Base-by-base conservation (phyloP, 2,797 vertebrate genomes). In the Poecile montanus region DNA sequence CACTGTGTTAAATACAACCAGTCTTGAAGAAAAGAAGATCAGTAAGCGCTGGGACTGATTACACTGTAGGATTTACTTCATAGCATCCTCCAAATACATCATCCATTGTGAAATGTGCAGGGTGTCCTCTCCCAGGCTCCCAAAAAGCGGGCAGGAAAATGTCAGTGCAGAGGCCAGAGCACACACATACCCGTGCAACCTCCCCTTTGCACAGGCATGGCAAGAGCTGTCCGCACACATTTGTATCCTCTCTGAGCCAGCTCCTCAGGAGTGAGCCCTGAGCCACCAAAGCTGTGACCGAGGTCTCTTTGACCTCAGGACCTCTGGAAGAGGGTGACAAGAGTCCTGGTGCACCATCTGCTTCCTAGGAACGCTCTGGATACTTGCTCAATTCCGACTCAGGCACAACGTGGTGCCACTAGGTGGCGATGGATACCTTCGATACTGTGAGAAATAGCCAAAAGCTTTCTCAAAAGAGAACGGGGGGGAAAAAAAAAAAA, bases 401-500 rank as follows among this genome's bases (percentile, higher is more conserved):
- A 15, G 40, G 22, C 17, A 32, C 75, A 26, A 21, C 6, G 7
- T n/a, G 17, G 45, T 71, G 90, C 90, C 98, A 94, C 96, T 97
- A 97, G 97, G 78, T 96, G 97, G 97, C 95, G 96, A 89, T n/a
- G 30, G 29, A 53, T 23, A 65, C 76, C 95, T 91, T 91, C 68
- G 23, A 65, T 47, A 57, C 29, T 30, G 21, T 2, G 25, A 38
- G 30, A 45, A 71, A 14, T 0, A 26, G 42, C 9, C 75, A 20
- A 20, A 21, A 1, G 32, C 21, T 42, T 38, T 25, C 27, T 54
- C 36, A 18, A 51, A 71, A 18, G 6, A 26, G 10, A 62, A 3
- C 8, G 1, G 25, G 9, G 13, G 25, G 9, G 13, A 42, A 26
- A 4, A 3, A 26, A 38, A 23, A 11, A 17, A 32, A 20, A 7